Conservation (phyloP, 2,888 invertebrate species). For the Pasiphila rectangulata region DNA sequence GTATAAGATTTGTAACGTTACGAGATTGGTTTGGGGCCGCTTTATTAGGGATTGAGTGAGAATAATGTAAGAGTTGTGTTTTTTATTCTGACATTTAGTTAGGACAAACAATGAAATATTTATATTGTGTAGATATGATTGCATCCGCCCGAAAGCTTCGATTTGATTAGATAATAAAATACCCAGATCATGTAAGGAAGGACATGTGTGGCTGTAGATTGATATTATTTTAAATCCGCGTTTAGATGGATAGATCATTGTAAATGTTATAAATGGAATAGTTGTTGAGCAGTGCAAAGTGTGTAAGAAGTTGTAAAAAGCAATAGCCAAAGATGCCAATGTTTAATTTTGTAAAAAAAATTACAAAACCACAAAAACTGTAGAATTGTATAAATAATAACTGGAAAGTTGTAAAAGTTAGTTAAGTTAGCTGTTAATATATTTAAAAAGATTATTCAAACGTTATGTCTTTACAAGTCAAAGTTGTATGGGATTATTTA, state of each 20-base stretch:
- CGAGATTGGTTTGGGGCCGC: no score
- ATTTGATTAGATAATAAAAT: not conserved
- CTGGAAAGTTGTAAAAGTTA: not conserved
- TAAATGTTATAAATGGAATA: slow-evolving; percentile 1
- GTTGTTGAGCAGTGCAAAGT: slow-evolving; percentile 9
- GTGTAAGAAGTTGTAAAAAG: slow-evolving; percentile 2
- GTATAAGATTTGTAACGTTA: no score
- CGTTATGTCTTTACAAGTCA: slow-evolving; percentile 11
- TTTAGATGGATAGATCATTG: not conserved
- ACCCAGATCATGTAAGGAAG: not conserved
- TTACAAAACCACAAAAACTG: slow-evolving; percentile 13
- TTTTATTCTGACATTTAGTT: no score
- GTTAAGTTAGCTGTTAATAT: slow-evolving; percentile 12
- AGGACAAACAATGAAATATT: no score
- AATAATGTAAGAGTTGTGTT: no score
- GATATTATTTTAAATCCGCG: not conserved
- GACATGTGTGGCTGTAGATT: not conserved
- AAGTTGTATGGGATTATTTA: not conserved
- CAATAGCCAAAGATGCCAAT: slow-evolving; percentile 1
- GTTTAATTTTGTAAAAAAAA: slow-evolving; percentile 18
- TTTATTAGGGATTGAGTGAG: no score
- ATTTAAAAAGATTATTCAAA: no score
- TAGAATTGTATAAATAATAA: slow-evolving; percentile 5
- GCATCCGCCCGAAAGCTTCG: slow-evolving; percentile 16
- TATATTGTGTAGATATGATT: no score